phyloP scores from a whole-genome alignment of 2,113 vertebrate genomes.

The Porphyrio hochstetteri region DNA sequence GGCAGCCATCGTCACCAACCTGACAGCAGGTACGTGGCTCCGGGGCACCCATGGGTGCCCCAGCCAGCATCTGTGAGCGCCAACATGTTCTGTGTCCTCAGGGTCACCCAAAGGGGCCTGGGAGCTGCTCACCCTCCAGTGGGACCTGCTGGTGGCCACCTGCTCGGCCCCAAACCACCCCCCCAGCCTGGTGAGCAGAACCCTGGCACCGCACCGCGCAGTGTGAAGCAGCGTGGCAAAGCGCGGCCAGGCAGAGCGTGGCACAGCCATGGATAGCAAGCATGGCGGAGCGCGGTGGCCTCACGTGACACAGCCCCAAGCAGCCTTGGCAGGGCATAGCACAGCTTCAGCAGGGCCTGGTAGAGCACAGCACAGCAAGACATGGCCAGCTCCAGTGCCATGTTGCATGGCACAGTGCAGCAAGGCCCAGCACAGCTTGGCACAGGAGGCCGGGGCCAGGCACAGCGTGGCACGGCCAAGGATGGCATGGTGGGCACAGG shows the following conservation, averaged over 20 bases:
- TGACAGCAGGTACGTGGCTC: slow-evolving; percentile 58
- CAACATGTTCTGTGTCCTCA: not conserved
- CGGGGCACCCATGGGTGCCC: fast-evolving
- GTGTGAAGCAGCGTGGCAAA: fast-evolving
- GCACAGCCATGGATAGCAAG: too few relatives aligned
- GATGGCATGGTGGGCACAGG: too few relatives aligned
- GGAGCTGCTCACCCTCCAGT: slow-evolving; percentile 83
- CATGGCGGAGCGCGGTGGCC: not conserved
- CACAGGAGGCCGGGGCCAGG: too few relatives aligned
- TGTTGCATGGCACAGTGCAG: not conserved
- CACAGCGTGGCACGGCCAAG: too few relatives aligned
- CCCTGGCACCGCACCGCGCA: fast-evolving
- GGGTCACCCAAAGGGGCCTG: slow-evolving; percentile 71
- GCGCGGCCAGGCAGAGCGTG: not conserved
- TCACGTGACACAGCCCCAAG: not conserved
- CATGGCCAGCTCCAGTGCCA: not conserved
- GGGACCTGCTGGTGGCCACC: slow-evolving; percentile 88
- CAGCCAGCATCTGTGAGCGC: fast-evolving
- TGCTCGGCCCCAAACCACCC: slow-evolving; percentile 87
- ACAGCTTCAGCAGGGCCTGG: not conserved
- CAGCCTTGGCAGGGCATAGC: not conserved
- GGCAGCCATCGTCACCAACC: slow-evolving; percentile 37
- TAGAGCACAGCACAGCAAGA: not conserved
- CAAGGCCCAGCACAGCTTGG: not conserved
- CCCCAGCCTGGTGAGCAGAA: slow-evolving; percentile 80